Evolutionary conservation across 2,888 invertebrate species (phyloP).

Genomic region (Tromatobia lineatoria): DNA sequence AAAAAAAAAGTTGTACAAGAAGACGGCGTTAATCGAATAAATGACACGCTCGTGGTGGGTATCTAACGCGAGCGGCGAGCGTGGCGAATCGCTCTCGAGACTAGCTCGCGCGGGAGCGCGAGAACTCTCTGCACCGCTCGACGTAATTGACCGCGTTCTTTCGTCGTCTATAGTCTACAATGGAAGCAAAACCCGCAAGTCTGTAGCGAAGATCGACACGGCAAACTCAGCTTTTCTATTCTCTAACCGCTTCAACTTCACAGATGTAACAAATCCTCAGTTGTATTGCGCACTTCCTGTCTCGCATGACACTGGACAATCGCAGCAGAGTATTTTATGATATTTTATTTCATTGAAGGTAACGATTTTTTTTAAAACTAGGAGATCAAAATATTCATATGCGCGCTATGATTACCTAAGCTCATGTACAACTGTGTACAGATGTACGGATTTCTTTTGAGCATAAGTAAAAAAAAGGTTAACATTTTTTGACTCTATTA

Average conservation of each 20-base stretch:
- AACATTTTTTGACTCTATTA: background rate
- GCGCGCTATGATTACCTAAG: background rate
- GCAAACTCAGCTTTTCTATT: conserved; percentile 19
- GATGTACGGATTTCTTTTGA: background rate
- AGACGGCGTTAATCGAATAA: conserved; percentile 78
- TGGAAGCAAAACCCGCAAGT: conserved; percentile 22
- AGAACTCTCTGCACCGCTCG: conserved; percentile 49
- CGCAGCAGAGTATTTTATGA: background rate
- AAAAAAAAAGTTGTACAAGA: conserved; percentile 62
- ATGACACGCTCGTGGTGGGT: conserved; percentile 77
- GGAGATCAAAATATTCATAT: background rate
- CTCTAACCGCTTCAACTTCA: conserved; percentile 3
- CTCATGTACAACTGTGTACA: background rate
- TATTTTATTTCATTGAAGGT: background rate
- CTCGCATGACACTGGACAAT: conserved; percentile 1
- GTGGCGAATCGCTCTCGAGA: conserved; percentile 70
- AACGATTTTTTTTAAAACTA: too few species aligned
- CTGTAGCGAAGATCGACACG: conserved; percentile 15
- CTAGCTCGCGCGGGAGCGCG: conserved; percentile 38
- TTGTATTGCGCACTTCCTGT: conserved; percentile 7
- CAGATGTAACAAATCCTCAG: background rate
- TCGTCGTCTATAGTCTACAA: conserved; percentile 34
- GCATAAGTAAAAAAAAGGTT: background rate
- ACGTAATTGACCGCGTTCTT: conserved; percentile 63
- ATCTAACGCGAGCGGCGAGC: conserved; percentile 64